Evolutionary conservation across 2,797 vertebrate species (phyloP), one percentile per base, ranked within the genome.

Genomic region (Lophius americanus): DNA sequence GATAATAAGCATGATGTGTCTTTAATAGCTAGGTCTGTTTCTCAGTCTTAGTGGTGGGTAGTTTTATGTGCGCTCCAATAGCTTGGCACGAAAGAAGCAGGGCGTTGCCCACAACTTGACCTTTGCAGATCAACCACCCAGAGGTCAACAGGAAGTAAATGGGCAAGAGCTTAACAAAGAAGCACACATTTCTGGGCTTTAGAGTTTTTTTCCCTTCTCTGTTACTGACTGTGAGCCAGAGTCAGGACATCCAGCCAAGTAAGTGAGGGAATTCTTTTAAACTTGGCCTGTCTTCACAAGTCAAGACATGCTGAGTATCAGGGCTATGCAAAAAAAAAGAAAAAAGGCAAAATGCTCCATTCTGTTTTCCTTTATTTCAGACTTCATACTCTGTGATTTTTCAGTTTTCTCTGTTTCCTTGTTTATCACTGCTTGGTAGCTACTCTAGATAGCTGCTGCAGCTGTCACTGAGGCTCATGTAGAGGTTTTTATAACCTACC

Each of bases 111-210:
- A 12, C 76, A 80, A 48, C 60, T 13, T 88, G 85, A 90, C 90
- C 88, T 71, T 60, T 37, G 3, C n/a, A 43, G 74, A 66, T 50
- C 78, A 76, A 76, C 81, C 85, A 74, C 84, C 79, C 78, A 82
- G 79, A 83, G 91, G 91, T 93, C 91, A 91, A 75, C 77, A 86
- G 89, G 88, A 90, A 90, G 85, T 82, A 65, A 60, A 85, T 7
- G 64, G 77, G 70, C 64, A 51, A 55, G 70, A 36, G 64, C 53
- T 46, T 71, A 63, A 67, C 73, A 12, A 62, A 70, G 78, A 79
- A 64, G 55, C 50, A 76, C 75, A 70, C 66, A 69, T 74, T 60
- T 77, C 42, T 13, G 47, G 75, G 55, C 46, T 49, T 51, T 5
- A 38, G 49, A 10, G 23, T 59, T 51, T 48, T 59, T 49, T 56